Conservation (phyloP, 2,888 invertebrate genomes). For the Blastobasis adustella region DNA sequence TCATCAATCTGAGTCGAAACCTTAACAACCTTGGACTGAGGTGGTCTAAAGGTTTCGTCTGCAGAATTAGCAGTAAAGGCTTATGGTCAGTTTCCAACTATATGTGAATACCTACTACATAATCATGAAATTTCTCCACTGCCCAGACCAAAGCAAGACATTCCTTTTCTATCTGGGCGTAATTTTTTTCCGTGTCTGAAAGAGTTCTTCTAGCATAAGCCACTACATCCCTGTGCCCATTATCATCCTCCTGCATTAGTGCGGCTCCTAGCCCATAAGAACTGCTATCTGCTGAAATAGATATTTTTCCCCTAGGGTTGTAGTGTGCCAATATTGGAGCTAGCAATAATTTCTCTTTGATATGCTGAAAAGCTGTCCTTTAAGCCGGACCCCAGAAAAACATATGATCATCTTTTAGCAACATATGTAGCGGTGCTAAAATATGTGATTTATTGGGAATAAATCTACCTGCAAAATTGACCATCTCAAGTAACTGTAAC, state of each 20-base stretch:
- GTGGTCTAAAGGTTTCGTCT: neutral
- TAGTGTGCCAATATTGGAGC: constrained; percentile 15
- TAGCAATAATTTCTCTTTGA: neutral
- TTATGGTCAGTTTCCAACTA: neutral
- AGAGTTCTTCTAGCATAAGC: too few species aligned
- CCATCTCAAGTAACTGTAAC: too few species aligned
- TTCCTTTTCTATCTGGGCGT: too few species aligned
- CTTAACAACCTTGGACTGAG: neutral
- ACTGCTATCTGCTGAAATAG: too few species aligned
- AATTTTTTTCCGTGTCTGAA: too few species aligned
- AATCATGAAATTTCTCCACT: constrained; percentile 14
- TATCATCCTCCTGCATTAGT: too few species aligned
- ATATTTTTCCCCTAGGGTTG: too few species aligned
- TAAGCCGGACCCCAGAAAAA: neutral
- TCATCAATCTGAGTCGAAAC: neutral
- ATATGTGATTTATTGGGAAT: neutral
- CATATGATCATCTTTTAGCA: neutral
- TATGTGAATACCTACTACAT: neutral
- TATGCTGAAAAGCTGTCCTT: neutral
- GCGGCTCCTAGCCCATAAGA: too few species aligned
- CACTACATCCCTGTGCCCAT: too few species aligned
- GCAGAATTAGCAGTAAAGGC: neutral
- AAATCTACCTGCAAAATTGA: too few species aligned
- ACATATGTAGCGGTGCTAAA: neutral
- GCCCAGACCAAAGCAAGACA: too few species aligned